Percentiles rank a stretch among this genome's conserved stretches.
Conservation (phyloP, 2,113 vertebrate species). For the Lophochroa leadbeateri region DNA sequence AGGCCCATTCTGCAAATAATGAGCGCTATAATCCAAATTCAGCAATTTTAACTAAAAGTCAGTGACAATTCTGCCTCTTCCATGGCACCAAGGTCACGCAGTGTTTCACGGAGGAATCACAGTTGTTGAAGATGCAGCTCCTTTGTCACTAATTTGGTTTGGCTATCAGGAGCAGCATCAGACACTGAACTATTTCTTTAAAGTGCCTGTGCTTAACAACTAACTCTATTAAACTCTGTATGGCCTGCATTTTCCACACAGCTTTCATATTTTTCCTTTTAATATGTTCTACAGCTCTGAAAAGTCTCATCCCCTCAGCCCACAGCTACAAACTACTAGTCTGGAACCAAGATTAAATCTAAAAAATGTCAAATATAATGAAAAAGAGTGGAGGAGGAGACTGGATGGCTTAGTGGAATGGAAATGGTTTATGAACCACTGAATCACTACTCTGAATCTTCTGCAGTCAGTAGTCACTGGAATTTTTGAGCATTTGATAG, state of each 20-base stretch:
- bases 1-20: not conserved
- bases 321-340: slow-evolving; percentile 51
- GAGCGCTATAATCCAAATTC: not conserved
- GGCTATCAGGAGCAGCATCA: not conserved
- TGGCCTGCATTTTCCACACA: not conserved
- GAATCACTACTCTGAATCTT: slow-evolving; percentile 18
- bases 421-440: slow-evolving; percentile 48
- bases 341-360: slow-evolving; percentile 62
- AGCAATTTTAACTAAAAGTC: not conserved
- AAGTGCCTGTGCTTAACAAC: not conserved
- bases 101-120: not conserved
- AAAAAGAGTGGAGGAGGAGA: slow-evolving; percentile 40
- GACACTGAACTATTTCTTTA: not conserved
- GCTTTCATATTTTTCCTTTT: slow-evolving; percentile 48
- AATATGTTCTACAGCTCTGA: slow-evolving; percentile 30
- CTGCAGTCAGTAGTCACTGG: not conserved
- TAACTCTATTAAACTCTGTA: not conserved
- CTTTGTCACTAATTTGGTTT: not conserved
- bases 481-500: not conserved
- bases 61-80: not conserved
- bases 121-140: not conserved
- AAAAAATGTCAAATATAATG: slow-evolving; percentile 67
- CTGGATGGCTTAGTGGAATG: slow-evolving; percentile 18
- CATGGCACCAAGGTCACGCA: not conserved
- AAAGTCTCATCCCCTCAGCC: slow-evolving; percentile 2